phyloP scores from a whole-genome alignment of 2,113 vertebrate genomes.

The Dasypus novemcinctus region DNA sequence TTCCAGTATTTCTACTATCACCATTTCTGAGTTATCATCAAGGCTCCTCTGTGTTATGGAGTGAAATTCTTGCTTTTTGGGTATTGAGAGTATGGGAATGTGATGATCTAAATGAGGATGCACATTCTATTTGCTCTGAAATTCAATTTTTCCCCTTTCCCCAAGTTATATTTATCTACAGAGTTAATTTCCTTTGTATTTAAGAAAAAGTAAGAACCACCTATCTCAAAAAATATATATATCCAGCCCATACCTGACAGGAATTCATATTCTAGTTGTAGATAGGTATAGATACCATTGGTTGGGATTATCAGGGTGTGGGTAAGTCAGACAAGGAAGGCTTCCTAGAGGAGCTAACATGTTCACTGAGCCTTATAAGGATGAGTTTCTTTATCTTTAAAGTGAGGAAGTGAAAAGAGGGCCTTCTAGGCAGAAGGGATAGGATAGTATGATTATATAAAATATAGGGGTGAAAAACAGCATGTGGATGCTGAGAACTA shows the following conservation, averaged over 20 bases:
- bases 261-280: constrained; percentile 45
- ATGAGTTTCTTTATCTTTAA: constrained; percentile 32
- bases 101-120: too few relatives aligned
- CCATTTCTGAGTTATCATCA: not conserved
- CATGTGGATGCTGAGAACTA: not conserved
- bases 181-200: too few relatives aligned
- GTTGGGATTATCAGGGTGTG: not conserved
- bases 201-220: too few relatives aligned
- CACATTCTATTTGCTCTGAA: too few relatives aligned
- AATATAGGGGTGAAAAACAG: not conserved
- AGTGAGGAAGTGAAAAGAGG: constrained; percentile 12
- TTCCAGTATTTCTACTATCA: not conserved
- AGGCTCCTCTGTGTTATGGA: not conserved
- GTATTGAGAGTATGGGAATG: too few relatives aligned
- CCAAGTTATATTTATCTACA: too few relatives aligned
- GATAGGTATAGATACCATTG: not conserved
- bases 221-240: not conserved
- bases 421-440: constrained; percentile 17
- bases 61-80: not conserved
- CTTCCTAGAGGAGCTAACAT: not conserved
- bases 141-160: too few relatives aligned
- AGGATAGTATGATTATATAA: constrained; percentile 13
- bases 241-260: not conserved
- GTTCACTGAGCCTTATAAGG: constrained; percentile 37
- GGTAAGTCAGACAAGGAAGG: not conserved